A percentile compares a stretch with the other conserved stretches of the same genome.
phyloP scores from a whole-genome alignment of 2,797 vertebrate genomes.

The Acridotheres tristis region DNA sequence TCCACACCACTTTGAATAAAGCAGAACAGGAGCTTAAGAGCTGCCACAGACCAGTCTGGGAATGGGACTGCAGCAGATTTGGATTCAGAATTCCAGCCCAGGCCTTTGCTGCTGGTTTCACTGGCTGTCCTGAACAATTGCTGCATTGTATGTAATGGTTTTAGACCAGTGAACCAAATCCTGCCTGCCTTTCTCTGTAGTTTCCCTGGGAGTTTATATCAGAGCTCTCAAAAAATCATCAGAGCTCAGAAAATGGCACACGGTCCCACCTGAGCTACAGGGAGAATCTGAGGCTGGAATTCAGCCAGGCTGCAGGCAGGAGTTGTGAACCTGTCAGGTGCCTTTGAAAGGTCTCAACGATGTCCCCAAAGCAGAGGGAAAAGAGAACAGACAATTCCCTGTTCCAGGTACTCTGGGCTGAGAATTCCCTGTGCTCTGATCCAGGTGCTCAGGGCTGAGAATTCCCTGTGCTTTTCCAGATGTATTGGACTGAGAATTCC shows the following conservation, averaged over 20 bases:
- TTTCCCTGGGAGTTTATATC: background rate
- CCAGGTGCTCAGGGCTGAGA: too few species aligned
- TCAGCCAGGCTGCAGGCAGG: background rate
- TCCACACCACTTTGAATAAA: background rate
- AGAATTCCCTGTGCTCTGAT: too few species aligned
- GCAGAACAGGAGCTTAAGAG: background rate
- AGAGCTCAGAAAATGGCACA: background rate
- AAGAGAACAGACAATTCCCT: background rate
- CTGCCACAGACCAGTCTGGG: background rate
- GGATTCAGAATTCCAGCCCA: background rate
- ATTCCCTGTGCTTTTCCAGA: too few species aligned
- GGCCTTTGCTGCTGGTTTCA: background rate
- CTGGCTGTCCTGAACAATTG: background rate
- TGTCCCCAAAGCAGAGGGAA: background rate
- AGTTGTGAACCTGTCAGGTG: background rate
- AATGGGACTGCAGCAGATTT: background rate
- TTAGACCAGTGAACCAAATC: background rate
- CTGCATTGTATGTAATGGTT: background rate
- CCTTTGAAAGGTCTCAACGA: background rate
- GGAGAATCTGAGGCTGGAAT: background rate
- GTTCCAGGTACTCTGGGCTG: background rate
- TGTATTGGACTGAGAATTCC: too few species aligned
- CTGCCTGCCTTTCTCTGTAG: constrained; percentile 4
- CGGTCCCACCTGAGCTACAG: background rate
- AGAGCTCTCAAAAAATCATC: background rate